These are phyloP conservation scores for Salvelinus fontinalis DNA, from an alignment of 2,113 vertebrate species.

Conservation along the genomic window DNA sequence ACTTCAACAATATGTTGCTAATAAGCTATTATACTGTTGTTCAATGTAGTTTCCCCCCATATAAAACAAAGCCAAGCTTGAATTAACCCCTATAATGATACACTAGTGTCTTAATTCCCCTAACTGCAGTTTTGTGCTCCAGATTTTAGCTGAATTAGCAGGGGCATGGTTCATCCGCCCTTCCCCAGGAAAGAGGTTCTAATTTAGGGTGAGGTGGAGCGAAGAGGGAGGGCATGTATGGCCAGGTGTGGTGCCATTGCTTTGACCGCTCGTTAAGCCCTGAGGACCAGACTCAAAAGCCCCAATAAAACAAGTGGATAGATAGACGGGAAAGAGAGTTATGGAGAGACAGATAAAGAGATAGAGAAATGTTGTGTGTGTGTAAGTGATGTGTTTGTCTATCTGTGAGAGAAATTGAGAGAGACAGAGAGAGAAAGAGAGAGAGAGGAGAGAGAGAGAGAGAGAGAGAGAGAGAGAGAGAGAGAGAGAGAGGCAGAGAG, in stretches of 20 bases:
- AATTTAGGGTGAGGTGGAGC: constrained; percentile 1
- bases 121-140: constrained; percentile 19
- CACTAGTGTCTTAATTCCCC: constrained; percentile 22
- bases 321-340: constrained; percentile 25
- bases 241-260: constrained; percentile 33
- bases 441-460: no score
- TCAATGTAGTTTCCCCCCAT: no score
- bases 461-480: no score
- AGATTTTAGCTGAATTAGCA: constrained; percentile 31
- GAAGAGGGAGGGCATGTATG: constrained; percentile 15
- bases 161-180: neutral
- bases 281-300: constrained; percentile 12
- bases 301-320: constrained; percentile 46
- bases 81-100: neutral
- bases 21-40: no score
- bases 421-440: no score
- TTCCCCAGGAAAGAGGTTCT: constrained; percentile 7
- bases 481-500: no score
- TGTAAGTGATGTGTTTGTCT: neutral
- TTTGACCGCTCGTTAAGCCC: constrained; percentile 25
- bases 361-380: no score
- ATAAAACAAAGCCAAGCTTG: no score
- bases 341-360: no score
- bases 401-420: no score
- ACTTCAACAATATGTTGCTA: no score